Percentiles rank a stretch among this genome's conserved stretches.
Conservation (phyloP, 2,888 invertebrate genomes). For the Mesorhabditis spiculigera region DNA sequence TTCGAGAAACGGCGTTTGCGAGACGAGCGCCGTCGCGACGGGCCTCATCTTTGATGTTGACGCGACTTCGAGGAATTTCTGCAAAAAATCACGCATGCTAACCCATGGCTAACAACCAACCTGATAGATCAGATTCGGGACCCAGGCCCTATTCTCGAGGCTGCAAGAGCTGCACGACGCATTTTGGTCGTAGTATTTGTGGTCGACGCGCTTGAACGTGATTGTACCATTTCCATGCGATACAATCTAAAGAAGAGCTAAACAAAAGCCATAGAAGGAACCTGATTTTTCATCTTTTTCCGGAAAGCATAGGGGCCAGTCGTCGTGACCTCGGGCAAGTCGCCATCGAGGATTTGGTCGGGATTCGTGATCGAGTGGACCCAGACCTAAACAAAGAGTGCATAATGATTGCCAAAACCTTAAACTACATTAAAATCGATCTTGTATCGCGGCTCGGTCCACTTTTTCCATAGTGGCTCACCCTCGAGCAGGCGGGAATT, state of each 20-base stretch:
- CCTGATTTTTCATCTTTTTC: conserved; percentile 47
- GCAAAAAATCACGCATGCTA: conserved; percentile 7
- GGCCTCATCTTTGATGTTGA: conserved; percentile 51
- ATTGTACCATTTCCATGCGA: conserved; percentile 47
- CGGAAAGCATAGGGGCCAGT: conserved; percentile 57
- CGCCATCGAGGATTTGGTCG: conserved; percentile 51
- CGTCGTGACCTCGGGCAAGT: conserved; percentile 43
- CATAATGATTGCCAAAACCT: neutral
- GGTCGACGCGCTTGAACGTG: conserved; percentile 34
- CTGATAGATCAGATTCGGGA: conserved; percentile 50
- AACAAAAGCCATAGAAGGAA: conserved; percentile 13
- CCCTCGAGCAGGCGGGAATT: conserved; percentile 41
- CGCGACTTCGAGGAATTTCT: conserved; percentile 57
- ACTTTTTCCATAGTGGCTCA: conserved; percentile 43
- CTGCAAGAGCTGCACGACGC: conserved; percentile 53
- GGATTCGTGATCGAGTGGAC: conserved; percentile 57
- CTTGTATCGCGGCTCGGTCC: conserved; percentile 50
- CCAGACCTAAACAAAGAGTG: conserved; percentile 27
- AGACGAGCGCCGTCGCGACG: conserved; percentile 50
- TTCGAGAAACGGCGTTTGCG: conserved; percentile 56
- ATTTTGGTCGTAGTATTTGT: conserved; percentile 46
- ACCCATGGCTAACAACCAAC: conserved; percentile 11
- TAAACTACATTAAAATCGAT: conserved; percentile 34
- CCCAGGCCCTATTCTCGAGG: conserved; percentile 53
- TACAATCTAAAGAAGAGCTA: conserved; percentile 28